Conservation (phyloP, 2,888 invertebrate species). For the Elgonia sp. region DNA sequence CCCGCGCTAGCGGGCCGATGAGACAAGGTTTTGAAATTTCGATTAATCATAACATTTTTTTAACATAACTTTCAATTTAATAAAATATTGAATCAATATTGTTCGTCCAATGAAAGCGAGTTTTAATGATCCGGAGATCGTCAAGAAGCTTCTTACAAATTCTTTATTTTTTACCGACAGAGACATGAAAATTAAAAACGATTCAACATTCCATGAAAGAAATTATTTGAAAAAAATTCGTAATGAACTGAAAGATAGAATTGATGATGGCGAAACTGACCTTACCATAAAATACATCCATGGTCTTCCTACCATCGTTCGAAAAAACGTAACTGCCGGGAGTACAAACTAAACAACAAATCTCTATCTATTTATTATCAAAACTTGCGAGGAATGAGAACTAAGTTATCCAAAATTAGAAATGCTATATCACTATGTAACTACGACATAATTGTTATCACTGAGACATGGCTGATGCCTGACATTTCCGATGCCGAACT, state of each 20-base stretch:
- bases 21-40: too few species aligned
- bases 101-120: too few species aligned
- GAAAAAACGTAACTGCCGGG: slow-evolving; percentile 14
- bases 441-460: slow-evolving; percentile 5
- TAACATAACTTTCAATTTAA: too few species aligned
- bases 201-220: not conserved
- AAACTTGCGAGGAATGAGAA: slow-evolving; percentile 16
- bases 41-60: too few species aligned
- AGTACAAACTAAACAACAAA: not conserved
- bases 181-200: too few species aligned
- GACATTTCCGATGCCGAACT: not conserved
- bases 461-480: slow-evolving; percentile 2
- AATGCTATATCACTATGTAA: not conserved
- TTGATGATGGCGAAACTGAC: not conserved
- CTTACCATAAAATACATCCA: slow-evolving; percentile 11
- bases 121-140: too few species aligned
- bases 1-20: too few species aligned
- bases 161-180: too few species aligned
- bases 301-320: not conserved
- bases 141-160: too few species aligned
- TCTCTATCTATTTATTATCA: slow-evolving; percentile 6
- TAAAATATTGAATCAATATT: too few species aligned
- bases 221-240: not conserved
- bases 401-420: not conserved
- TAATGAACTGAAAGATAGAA: not conserved